Evolutionary conservation across 2,888 invertebrate genomes (phyloP).

Genomic region (Ommatoiulus sabulosus): DNA sequence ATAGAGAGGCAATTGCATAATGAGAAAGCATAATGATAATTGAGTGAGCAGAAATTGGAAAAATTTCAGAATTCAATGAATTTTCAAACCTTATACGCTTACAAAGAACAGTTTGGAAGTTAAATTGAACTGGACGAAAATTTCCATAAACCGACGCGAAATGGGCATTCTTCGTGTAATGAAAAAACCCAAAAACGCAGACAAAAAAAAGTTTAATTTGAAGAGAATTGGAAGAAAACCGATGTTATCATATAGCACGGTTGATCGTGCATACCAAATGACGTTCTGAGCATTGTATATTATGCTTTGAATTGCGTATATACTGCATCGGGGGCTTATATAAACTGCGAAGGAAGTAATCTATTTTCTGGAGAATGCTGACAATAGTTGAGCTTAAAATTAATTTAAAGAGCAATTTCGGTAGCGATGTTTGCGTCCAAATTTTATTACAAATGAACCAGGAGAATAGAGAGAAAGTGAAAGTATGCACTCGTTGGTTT

Average conservation of each 20-base stretch:
- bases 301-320: not conserved
- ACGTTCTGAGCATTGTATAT: not conserved
- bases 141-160: not conserved
- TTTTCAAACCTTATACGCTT: not conserved
- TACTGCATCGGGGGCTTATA: not conserved
- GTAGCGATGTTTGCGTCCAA: not conserved
- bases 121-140: not conserved
- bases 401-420: slow-evolving; percentile 1
- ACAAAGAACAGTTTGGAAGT: not conserved
- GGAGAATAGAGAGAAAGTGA: not conserved
- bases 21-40: too few species aligned
- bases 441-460: not conserved
- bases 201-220: not conserved
- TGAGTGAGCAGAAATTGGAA: not conserved
- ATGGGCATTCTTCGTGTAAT: not conserved
- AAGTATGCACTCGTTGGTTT: not conserved
- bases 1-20: too few species aligned
- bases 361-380: not conserved
- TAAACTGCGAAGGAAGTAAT: not conserved
- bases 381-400: slow-evolving; percentile 29
- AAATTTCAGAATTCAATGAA: not conserved
- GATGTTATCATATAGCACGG: not conserved
- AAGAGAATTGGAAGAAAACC: not conserved
- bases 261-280: not conserved
- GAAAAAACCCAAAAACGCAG: not conserved